These are phyloP conservation scores for Sylvia borin DNA, from an alignment of 2,797 vertebrate genomes.

Conservation along the genomic window DNA sequence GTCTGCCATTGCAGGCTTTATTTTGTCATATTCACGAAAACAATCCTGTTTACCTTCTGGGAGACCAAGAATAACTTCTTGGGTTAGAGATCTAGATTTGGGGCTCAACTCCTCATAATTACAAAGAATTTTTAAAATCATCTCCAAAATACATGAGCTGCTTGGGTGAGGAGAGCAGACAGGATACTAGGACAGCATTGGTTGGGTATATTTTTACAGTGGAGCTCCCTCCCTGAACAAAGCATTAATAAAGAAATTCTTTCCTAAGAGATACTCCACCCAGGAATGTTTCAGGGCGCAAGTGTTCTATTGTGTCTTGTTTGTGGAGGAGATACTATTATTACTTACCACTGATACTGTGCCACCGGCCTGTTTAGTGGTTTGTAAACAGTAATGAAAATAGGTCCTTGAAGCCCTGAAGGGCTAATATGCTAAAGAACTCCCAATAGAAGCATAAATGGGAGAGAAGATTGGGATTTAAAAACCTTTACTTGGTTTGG, in stretches of 20 bases:
- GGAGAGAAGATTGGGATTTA: not conserved
- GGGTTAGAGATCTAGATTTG: not conserved
- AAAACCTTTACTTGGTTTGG: not conserved
- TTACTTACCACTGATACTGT: conserved; percentile 25
- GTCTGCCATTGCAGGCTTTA: not conserved
- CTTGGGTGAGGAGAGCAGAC: not conserved
- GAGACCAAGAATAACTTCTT: not conserved
- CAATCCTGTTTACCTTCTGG: not conserved
- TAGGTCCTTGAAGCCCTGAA: conserved; percentile 22
- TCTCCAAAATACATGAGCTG: not conserved
- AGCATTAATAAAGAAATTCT: conserved; percentile 54
- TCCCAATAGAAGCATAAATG: not conserved
- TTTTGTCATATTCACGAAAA: not conserved
- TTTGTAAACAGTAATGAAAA: not conserved
- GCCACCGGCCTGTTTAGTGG: not conserved
- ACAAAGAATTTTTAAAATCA: not conserved
- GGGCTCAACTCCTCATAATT: not conserved
- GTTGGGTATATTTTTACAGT: not conserved
- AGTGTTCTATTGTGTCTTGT: not conserved
- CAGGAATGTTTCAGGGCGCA: not conserved
- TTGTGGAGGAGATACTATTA: conserved; percentile 39
- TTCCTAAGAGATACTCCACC: conserved; percentile 53
- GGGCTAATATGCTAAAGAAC: not conserved
- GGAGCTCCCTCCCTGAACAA: conserved; percentile 7
- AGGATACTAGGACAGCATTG: not conserved